Percentiles rank a stretch among this genome's conserved stretches.
Evolutionary conservation across 2,797 vertebrate genomes (phyloP).

Genomic region (Trematomus bernacchii): DNA sequence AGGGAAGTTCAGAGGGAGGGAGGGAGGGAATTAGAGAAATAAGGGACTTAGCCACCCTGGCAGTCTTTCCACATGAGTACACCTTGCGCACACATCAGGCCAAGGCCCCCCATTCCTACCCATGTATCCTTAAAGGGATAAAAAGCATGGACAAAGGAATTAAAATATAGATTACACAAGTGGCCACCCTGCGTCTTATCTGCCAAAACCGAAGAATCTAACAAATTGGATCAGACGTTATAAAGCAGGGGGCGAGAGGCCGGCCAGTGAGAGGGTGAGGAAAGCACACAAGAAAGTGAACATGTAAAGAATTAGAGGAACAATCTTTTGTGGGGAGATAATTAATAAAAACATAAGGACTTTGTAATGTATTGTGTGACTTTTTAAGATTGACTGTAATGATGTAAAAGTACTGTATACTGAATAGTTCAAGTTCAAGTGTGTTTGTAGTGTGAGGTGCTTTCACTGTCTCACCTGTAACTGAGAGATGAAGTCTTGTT

Average conservation of each 20-base stretch:
- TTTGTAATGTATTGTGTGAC: background rate
- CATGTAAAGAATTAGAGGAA: conserved; percentile 18
- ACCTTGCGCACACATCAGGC: conserved; percentile 70
- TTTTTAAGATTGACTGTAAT: background rate
- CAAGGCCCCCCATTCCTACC: conserved; percentile 33
- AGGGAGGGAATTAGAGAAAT: conserved; percentile 78
- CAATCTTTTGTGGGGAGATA: background rate
- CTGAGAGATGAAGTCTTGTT: conserved; percentile 19
- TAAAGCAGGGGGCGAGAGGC: conserved; percentile 34
- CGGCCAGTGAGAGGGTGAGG: conserved; percentile 12
- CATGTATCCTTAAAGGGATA: conserved; percentile 78
- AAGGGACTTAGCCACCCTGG: conserved; percentile 80
- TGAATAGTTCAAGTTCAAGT: conserved; percentile 55
- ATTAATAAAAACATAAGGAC: background rate
- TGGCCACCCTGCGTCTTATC: conserved; percentile 65
- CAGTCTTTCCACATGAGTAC: conserved; percentile 84
- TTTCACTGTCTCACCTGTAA: conserved; percentile 62
- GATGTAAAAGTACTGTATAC: too few relatives aligned
- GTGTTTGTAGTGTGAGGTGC: background rate
- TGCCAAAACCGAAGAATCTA: conserved; percentile 69
- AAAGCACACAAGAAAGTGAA: conserved; percentile 17
- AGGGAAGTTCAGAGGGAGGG: conserved; percentile 20
- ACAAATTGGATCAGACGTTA: conserved; percentile 77
- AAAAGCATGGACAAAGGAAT: conserved; percentile 77
- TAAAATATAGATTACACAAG: conserved; percentile 82